These are phyloP conservation scores for Linepithema humile DNA, from an alignment of 1,140 invertebrate genomes.

Conservation along the genomic window DNA sequence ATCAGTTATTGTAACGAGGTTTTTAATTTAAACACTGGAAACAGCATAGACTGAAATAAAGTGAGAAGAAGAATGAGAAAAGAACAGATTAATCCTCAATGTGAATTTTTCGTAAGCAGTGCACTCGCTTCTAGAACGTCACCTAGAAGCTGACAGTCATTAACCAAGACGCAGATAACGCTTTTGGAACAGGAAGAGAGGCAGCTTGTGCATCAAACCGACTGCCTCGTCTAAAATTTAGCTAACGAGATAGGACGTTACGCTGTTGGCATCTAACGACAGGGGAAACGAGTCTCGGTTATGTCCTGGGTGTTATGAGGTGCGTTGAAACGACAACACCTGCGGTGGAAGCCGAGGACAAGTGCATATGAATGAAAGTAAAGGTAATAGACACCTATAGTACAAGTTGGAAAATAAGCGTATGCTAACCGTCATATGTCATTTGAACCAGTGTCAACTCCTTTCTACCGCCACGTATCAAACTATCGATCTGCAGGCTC, in stretches of 20 bases:
- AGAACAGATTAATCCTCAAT: not conserved
- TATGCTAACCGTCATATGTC: slow-evolving; percentile 22
- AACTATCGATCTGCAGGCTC: not conserved
- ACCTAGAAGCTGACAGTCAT: slow-evolving; percentile 10
- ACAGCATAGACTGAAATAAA: not conserved
- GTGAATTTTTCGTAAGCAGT: slow-evolving; percentile 25
- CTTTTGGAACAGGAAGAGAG: not conserved
- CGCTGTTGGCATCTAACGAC: slow-evolving; percentile 35
- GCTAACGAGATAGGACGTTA: slow-evolving; percentile 52
- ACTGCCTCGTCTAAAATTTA: slow-evolving; percentile 47
- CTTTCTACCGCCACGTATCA: not conserved
- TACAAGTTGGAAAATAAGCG: slow-evolving; percentile 40
- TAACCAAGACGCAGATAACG: slow-evolving; percentile 7
- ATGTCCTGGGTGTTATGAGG: slow-evolving; percentile 31
- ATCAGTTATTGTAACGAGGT: not conserved
- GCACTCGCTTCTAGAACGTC: not conserved
- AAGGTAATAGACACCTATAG: slow-evolving; percentile 18
- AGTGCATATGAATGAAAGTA: slow-evolving; percentile 10
- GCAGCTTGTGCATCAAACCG: not conserved
- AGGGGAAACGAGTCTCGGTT: slow-evolving; percentile 48
- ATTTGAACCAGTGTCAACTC: not conserved
- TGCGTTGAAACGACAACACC: slow-evolving; percentile 45
- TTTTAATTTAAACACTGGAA: slow-evolving; percentile 18
- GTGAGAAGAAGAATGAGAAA: not conserved
- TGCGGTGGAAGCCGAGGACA: slow-evolving; percentile 1